phyloP scores from a whole-genome alignment of 2,888 invertebrate genomes.

The Trypoxylon attenuatum region DNA sequence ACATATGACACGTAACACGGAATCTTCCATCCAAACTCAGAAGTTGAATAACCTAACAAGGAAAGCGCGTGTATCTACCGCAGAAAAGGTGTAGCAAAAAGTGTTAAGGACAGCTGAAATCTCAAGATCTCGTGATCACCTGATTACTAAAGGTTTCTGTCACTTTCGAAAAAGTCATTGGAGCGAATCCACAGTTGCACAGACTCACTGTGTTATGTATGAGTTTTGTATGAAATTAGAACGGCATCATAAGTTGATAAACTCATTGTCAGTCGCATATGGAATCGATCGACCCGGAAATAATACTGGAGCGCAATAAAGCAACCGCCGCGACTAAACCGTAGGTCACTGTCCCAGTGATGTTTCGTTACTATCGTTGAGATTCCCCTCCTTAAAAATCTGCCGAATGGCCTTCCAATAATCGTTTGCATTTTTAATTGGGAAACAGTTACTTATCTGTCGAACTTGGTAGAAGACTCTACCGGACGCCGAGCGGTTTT shows the following conservation, averaged over 20 bases:
- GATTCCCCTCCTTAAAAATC: background rate
- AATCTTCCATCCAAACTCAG: no score
- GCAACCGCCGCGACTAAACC: slow-evolving; percentile 18
- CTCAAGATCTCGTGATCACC: no score
- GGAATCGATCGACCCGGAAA: slow-evolving; percentile 42
- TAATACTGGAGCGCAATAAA: slow-evolving; percentile 13
- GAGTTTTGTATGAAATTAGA: no score
- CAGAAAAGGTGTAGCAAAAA: background rate
- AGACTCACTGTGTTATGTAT: no score
- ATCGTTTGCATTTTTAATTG: background rate
- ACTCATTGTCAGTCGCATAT: slow-evolving; percentile 6
- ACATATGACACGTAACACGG: no score
- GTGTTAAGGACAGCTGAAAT: slow-evolving; percentile 3
- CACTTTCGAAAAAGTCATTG: background rate
- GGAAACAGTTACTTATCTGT: background rate
- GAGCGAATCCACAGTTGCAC: background rate
- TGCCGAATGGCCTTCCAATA: background rate
- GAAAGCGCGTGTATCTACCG: background rate
- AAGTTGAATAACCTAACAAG: background rate
- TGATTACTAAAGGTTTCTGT: no score
- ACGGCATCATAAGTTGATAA: slow-evolving; percentile 9
- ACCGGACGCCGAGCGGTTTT: background rate
- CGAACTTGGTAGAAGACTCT: background rate
- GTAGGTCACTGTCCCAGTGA: slow-evolving; percentile 38
- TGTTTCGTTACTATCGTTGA: slow-evolving; percentile 4